These are phyloP conservation scores for Isurus oxyrinchus DNA, from an alignment of 2,113 vertebrate species.

Conservation along the genomic window DNA sequence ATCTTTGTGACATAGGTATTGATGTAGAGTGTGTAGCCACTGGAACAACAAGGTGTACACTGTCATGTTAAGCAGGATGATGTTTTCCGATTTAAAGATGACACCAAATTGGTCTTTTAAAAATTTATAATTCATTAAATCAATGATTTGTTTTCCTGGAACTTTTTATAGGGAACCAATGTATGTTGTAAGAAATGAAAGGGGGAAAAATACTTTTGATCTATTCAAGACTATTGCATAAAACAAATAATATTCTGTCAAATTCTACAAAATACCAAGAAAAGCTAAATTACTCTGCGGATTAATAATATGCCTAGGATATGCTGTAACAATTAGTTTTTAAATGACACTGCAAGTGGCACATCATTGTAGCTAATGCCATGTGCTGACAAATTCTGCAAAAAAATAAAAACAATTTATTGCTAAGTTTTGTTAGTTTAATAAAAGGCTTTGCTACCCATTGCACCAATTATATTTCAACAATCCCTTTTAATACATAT, in stretches of 20 bases:
- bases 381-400: neutral
- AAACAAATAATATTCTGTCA: neutral
- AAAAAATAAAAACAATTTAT: neutral
- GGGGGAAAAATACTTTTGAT: neutral
- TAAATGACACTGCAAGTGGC: neutral
- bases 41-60: conserved; percentile 35
- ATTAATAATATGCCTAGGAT: neutral
- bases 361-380: neutral
- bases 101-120: conserved; percentile 27
- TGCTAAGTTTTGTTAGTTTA: neutral
- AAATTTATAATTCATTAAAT: conserved; percentile 30
- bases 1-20: conserved; percentile 58
- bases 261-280: neutral
- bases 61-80: conserved; percentile 34
- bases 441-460: neutral
- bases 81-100: conserved; percentile 2
- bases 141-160: conserved; percentile 30
- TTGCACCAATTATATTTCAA: conserved; percentile 4
- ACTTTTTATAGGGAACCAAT: neutral
- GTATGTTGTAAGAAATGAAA: neutral
- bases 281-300: neutral
- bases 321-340: neutral
- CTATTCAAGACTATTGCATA: neutral
- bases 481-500: neutral
- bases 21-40: conserved; percentile 47